Evolutionary conservation across 2,113 vertebrate genomes (phyloP).

Genomic region (Grantiella picta): DNA sequence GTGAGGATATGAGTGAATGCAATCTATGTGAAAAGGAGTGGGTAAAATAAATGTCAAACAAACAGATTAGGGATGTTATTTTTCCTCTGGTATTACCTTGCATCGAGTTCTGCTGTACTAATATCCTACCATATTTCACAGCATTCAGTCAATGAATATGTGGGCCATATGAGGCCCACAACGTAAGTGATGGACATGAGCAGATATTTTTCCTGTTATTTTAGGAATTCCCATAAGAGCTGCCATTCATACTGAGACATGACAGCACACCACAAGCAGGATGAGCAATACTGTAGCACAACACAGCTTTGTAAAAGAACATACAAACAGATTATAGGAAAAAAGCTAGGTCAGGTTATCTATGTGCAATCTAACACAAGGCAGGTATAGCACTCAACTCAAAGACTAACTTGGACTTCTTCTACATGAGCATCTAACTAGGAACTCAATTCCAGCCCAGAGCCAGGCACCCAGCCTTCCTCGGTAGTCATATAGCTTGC

Average conservation of each 20-base stretch:
- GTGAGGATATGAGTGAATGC: background rate
- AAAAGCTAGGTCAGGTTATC: background rate
- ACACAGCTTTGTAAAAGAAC: background rate
- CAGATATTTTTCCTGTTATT: background rate
- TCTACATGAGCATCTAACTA: background rate
- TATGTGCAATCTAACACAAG: background rate
- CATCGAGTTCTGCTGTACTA: background rate
- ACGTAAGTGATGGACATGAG: background rate
- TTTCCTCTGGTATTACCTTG: background rate
- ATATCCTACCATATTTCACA: background rate
- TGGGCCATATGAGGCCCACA: background rate
- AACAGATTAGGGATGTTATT: background rate
- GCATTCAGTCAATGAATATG: background rate
- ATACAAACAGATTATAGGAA: background rate
- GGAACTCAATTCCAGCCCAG: background rate
- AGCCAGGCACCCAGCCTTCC: background rate
- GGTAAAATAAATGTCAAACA: background rate
- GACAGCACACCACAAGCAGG: background rate
- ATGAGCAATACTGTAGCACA: background rate
- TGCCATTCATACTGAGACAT: background rate
- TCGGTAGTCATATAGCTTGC: accelerated
- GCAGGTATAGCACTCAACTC: background rate
- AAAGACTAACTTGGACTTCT: background rate
- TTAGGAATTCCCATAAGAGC: background rate
- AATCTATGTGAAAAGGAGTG: background rate